Percentiles rank a stretch among this genome's conserved stretches.
These are phyloP conservation scores for Orchesella cincta DNA, from an alignment of 1,140 invertebrate species.

Conservation along the genomic window DNA sequence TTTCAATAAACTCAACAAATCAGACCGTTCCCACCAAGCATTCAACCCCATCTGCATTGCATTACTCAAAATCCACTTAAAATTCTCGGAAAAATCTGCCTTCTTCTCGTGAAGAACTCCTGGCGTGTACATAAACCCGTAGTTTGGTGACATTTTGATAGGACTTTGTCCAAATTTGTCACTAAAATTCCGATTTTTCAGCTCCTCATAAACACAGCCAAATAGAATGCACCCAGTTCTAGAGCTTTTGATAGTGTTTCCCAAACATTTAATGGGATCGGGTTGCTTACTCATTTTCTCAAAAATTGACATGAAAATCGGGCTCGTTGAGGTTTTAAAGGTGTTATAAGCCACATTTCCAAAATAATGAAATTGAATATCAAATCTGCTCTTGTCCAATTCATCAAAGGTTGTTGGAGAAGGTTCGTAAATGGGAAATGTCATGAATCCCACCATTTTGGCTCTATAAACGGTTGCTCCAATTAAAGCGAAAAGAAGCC, in stretches of 20 bases:
- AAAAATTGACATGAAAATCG: background rate
- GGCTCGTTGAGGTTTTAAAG: slow-evolving; percentile 21
- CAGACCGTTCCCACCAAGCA: background rate
- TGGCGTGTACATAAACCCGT: slow-evolving; percentile 7
- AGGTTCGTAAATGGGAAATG: background rate
- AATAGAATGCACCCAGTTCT: background rate
- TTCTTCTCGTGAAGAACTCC: background rate
- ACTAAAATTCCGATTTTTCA: slow-evolving; percentile 2
- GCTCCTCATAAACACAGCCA: background rate
- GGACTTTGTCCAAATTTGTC: slow-evolving; percentile 6
- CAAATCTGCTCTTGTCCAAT: background rate
- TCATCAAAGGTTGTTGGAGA: background rate
- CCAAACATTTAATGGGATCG: background rate
- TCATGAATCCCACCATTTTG: slow-evolving; percentile 23
- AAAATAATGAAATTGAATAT: slow-evolving; percentile 19
- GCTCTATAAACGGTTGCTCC: slow-evolving; percentile 7
- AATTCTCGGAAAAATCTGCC: background rate
- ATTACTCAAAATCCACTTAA: background rate
- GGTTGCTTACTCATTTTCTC: background rate
- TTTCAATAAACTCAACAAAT: background rate
- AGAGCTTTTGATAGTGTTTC: background rate
- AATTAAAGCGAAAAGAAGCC: background rate
- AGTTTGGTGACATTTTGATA: background rate
- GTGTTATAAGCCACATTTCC: slow-evolving; percentile 13
- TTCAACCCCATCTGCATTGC: slow-evolving; percentile 7